These are phyloP conservation scores for Callocephalon fimbriatum DNA, from an alignment of 2,113 vertebrate species.

Conservation along the genomic window DNA sequence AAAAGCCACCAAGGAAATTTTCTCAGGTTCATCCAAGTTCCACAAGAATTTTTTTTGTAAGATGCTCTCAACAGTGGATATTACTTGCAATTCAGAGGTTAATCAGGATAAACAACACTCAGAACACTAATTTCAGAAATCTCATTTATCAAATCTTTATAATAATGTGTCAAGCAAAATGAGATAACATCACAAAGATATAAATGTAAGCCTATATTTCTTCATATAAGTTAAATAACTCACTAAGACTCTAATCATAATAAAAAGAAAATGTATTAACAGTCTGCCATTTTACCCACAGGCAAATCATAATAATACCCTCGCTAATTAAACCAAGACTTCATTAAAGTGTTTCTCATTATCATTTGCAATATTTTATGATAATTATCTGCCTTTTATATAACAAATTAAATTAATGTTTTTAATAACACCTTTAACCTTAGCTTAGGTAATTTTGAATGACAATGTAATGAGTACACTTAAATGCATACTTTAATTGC, in stretches of 20 bases:
- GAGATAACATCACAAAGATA: background rate
- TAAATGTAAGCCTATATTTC: constrained; percentile 48
- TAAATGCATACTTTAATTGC: constrained; percentile 76
- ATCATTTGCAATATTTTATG: constrained; percentile 75
- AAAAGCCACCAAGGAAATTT: background rate
- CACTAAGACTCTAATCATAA: constrained; percentile 52
- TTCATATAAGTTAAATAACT: constrained; percentile 62
- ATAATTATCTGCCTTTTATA: constrained; percentile 73
- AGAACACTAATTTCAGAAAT: background rate
- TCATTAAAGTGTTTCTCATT: constrained; percentile 74
- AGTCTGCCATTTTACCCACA: constrained; percentile 56
- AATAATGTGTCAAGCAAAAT: background rate
- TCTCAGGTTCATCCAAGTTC: background rate
- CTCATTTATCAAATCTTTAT: background rate
- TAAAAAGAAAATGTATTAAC: constrained; percentile 67
- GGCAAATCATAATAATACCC: constrained; percentile 55
- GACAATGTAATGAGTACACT: constrained; percentile 67
- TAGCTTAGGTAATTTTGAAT: constrained; percentile 68
- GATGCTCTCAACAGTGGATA: background rate
- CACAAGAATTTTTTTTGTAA: background rate
- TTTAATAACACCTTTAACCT: constrained; percentile 79
- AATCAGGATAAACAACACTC: background rate
- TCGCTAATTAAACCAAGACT: constrained; percentile 64
- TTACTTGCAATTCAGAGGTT: background rate
- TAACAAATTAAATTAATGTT: constrained; percentile 78